phyloP scores from a whole-genome alignment of 2,888 invertebrate species.

The Clunio marinus region DNA sequence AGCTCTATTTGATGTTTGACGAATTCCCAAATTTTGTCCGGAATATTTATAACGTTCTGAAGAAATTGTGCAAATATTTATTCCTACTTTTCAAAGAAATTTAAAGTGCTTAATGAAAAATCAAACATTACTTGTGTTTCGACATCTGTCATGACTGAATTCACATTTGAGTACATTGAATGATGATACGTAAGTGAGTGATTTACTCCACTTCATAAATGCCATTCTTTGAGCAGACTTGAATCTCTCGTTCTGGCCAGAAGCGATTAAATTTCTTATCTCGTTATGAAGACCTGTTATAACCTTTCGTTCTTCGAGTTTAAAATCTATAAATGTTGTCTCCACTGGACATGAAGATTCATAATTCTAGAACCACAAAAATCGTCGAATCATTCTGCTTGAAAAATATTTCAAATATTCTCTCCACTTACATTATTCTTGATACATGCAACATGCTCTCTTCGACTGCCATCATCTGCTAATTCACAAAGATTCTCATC shows the following conservation, averaged over 20 bases:
- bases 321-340: not conserved
- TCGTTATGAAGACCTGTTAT: not conserved
- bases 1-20: not conserved
- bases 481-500: not conserved
- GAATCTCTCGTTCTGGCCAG: not conserved
- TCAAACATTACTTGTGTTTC: not conserved
- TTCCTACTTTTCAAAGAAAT: not conserved
- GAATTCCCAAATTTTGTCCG: constrained; percentile 19
- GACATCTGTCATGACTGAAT: not conserved
- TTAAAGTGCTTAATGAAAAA: not conserved
- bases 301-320: too few relatives aligned
- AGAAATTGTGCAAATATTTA: not conserved
- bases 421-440: constrained; percentile 2
- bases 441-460: not conserved
- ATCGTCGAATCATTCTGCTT: too few relatives aligned
- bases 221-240: not conserved
- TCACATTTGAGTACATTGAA: not conserved
- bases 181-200: not conserved
- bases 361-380: not conserved
- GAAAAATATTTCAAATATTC: not conserved
- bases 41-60: not conserved
- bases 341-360: not conserved
- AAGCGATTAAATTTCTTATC: not conserved
- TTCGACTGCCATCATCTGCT: not conserved
- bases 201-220: not conserved